Conservation (phyloP, 2,113 vertebrate genomes). For the Alligator mississippiensis region DNA sequence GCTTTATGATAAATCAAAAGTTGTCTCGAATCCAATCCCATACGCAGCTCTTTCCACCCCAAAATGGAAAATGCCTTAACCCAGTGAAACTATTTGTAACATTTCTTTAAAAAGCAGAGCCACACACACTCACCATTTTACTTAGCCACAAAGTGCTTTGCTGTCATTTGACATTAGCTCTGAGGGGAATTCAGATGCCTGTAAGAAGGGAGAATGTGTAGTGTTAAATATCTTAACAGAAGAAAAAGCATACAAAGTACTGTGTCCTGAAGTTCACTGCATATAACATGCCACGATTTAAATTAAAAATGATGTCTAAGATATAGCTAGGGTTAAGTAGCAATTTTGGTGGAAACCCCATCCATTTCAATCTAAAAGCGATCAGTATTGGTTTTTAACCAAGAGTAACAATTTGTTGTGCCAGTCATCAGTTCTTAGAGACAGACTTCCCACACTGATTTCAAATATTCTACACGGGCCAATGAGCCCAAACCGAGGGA, state of each 20-base stretch:
- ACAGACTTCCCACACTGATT: background rate
- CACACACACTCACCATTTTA: constrained; percentile 84
- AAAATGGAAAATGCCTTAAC: background rate
- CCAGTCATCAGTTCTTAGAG: background rate
- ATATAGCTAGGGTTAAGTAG: background rate
- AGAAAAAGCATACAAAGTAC: background rate
- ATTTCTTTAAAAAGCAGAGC: background rate
- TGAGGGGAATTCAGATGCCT: constrained; percentile 95
- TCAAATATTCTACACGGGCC: accelerated
- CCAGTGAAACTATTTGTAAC: background rate
- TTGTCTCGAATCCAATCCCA: background rate
- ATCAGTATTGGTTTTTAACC: background rate
- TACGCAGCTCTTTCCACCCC: background rate
- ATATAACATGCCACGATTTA: accelerated
- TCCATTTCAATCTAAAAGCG: background rate
- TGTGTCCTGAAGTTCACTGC: background rate
- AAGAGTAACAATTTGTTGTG: accelerated
- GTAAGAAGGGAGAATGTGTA: constrained; percentile 31
- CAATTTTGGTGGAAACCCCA: background rate
- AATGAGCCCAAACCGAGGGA: background rate
- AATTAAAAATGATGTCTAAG: background rate
- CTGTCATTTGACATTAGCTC: constrained; percentile 94
- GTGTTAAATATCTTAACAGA: constrained; percentile 3
- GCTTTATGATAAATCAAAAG: background rate
- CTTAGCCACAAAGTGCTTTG: constrained; percentile 97